These are phyloP conservation scores for Chelon labrosus DNA, from an alignment of 2,797 vertebrate species.

Conservation along the genomic window DNA sequence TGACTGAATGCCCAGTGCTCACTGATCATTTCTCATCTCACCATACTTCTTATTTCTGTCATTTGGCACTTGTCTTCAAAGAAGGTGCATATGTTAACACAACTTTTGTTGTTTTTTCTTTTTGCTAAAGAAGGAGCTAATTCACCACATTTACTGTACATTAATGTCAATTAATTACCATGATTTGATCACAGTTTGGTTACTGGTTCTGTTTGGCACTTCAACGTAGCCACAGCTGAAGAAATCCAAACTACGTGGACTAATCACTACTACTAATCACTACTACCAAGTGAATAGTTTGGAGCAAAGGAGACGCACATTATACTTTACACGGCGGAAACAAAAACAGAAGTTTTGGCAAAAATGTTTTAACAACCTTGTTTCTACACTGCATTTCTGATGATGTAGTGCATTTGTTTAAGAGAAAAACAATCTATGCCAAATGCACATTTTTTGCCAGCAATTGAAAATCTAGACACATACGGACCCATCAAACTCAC, in stretches of 20 bases:
- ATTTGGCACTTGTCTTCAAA: background rate
- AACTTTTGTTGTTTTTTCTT: background rate
- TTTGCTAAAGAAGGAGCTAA: background rate
- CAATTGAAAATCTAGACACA: background rate
- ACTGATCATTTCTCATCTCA: background rate
- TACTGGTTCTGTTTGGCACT: background rate
- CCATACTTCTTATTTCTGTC: background rate
- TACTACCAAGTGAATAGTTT: background rate
- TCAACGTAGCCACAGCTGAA: background rate
- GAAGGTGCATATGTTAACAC: background rate
- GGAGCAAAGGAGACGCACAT: background rate
- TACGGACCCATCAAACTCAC: no score
- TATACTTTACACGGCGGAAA: background rate
- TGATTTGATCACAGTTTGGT: background rate
- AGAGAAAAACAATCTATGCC: background rate
- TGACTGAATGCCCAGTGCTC: constrained; percentile 16
- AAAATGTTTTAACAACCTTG: background rate
- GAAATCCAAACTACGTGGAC: background rate
- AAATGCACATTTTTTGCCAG: background rate
- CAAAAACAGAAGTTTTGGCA: background rate
- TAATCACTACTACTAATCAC: background rate
- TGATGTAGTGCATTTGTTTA: background rate
- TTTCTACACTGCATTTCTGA: background rate
- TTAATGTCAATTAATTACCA: background rate
- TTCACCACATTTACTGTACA: background rate